Percentiles rank a stretch among this genome's conserved stretches.
Conservation (phyloP, 2,113 vertebrate species). For the Bos taurus region ARS-UCD2.0 NC_037343.1:29553001-29553500, state of each 20-base stretch:
- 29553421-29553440: not conserved
- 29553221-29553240: not conserved
- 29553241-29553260: not conserved
- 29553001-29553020: not conserved
- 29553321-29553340: not conserved
- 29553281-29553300: not conserved
- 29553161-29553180: not conserved
- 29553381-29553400: not conserved
- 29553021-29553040: not conserved
- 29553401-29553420: not conserved
- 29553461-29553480: not conserved
- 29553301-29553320: no score
- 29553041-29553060: not conserved
- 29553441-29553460: not conserved
- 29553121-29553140: not conserved
- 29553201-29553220: not conserved
- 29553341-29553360: not conserved
- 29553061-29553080: not conserved
- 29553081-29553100: not conserved
- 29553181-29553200: not conserved
- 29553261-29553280: not conserved
- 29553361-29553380: not conserved
- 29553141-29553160: not conserved
- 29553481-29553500: not conserved
- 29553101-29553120: not conserved